phyloP scores from a whole-genome alignment of 92 coral and sea anemone genomes.

The Parazoanthus atlanticus region DNA sequence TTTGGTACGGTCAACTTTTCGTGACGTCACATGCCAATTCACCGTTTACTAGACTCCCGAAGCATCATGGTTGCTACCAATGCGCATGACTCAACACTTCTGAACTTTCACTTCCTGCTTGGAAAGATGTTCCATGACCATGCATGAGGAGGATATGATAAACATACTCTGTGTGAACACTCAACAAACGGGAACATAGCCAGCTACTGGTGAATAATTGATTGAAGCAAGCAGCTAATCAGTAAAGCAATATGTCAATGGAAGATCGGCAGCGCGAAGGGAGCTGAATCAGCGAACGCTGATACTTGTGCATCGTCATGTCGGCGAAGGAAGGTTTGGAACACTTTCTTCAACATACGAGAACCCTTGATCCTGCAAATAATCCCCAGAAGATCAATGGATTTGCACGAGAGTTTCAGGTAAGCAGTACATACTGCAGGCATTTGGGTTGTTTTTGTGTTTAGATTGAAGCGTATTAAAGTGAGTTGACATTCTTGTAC shows the following conservation, averaged over 20 bases:
- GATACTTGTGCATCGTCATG: slow-evolving; percentile 16
- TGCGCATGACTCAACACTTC: background rate
- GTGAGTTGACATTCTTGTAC: background rate
- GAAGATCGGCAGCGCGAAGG: slow-evolving; percentile 1
- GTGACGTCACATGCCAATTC: too few relatives aligned
- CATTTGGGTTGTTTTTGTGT: background rate
- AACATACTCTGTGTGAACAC: background rate
- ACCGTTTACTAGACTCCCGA: background rate
- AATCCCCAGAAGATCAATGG: slow-evolving; percentile 76
- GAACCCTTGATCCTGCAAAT: slow-evolving; percentile 64
- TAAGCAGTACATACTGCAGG: slow-evolving; percentile 4
- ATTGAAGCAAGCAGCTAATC: background rate
- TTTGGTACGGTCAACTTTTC: too few relatives aligned
- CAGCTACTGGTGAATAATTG: background rate
- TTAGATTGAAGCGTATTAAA: background rate
- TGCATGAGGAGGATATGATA: background rate
- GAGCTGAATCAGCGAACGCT: background rate
- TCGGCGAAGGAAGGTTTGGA: slow-evolving; percentile 54
- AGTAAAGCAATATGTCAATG: slow-evolving; percentile 17
- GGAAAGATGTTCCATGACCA: background rate
- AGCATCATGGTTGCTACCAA: background rate
- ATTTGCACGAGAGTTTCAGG: slow-evolving; percentile 92
- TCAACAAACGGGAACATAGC: background rate
- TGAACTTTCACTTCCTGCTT: slow-evolving; percentile 11
- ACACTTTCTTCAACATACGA: slow-evolving; percentile 67